phyloP scores from a whole-genome alignment of 2,797 vertebrate species.

The Babyrousa celebensis region DNA sequence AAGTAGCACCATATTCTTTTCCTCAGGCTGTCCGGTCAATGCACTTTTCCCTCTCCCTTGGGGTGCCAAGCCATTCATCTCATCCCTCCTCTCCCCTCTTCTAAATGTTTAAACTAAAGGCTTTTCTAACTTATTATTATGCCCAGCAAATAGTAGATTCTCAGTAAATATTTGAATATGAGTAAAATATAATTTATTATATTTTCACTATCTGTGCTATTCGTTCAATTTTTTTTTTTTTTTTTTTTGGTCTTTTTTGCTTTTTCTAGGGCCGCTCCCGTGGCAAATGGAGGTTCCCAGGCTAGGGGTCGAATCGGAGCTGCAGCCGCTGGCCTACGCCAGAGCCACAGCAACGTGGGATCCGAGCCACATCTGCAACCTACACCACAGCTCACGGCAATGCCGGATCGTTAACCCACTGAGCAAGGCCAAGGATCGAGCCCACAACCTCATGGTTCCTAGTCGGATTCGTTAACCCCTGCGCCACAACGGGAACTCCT shows the following conservation, averaged over 20 bases:
- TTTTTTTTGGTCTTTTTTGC: too few species aligned
- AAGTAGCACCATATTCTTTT: neutral
- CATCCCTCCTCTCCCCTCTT: neutral
- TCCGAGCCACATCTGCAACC: too few species aligned
- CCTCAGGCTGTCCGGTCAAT: neutral
- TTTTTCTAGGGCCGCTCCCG: too few species aligned
- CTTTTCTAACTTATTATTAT: constrained; percentile 33
- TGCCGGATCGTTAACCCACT: too few species aligned
- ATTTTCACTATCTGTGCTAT: constrained; percentile 22
- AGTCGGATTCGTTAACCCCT: too few species aligned
- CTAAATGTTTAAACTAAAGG: neutral
- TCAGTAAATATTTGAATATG: constrained; percentile 41
- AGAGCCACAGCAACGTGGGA: too few species aligned
- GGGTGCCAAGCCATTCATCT: neutral
- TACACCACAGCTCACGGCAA: too few species aligned
- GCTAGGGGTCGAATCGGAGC: too few species aligned
- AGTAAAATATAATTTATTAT: constrained; percentile 31
- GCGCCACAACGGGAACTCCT: neutral
- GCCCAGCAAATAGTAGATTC: neutral
- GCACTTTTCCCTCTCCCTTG: neutral
- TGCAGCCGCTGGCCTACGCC: too few species aligned
- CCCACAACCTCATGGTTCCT: too few species aligned
- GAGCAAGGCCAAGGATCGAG: too few species aligned
- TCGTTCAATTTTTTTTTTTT: neutral
- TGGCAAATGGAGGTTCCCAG: too few species aligned